Evolutionary conservation across 2,113 vertebrate genomes (phyloP).

Genomic region (Halichoeres trimaculatus): DNA sequence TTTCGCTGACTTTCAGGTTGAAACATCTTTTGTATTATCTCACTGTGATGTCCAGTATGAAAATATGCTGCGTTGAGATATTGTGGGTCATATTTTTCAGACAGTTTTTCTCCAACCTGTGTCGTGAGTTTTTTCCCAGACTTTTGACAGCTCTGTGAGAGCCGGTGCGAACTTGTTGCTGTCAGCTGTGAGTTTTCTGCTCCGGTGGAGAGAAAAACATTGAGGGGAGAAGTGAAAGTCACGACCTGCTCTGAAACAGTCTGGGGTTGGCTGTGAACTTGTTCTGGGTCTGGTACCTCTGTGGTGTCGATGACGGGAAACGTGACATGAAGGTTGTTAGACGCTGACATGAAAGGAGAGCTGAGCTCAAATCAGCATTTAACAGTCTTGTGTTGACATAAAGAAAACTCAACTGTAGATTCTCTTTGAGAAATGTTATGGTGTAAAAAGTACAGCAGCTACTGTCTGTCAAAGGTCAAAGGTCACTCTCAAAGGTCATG

Average conservation of each 20-base stretch:
- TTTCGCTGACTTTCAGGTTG: neutral
- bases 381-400: neutral
- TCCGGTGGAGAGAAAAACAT: conserved; percentile 26
- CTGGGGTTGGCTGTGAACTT: neutral
- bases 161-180: conserved; percentile 29
- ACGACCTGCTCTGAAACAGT: conserved; percentile 24
- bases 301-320: neutral
- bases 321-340: neutral
- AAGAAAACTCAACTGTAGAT: neutral
- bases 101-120: neutral
- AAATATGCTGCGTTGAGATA: neutral
- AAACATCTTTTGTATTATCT: neutral
- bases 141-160: conserved; percentile 11
- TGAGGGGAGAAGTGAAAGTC: conserved; percentile 22
- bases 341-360: too few species aligned
- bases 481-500: neutral
- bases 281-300: neutral
- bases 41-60: neutral
- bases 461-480: conserved; percentile 41
- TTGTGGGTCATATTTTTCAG: neutral
- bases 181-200: conserved; percentile 48
- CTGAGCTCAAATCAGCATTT: neutral
- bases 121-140: neutral
- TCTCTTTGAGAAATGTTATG: too few species aligned
- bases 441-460: too few species aligned